phyloP scores from a whole-genome alignment of 2,888 invertebrate species.

The Dione juno region DNA sequence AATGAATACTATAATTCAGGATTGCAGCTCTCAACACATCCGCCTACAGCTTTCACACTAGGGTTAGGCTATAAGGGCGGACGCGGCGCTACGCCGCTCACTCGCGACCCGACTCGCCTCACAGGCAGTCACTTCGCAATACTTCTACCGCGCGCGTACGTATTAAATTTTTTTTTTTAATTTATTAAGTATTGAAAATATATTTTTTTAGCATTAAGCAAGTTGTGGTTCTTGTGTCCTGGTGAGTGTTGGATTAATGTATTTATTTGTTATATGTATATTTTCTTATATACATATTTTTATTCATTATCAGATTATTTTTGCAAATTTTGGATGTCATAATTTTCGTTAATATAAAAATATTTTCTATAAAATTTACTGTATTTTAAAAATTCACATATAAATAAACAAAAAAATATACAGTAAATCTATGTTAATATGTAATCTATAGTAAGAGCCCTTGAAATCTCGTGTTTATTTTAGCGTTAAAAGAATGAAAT shows the following conservation, averaged over 20 bases:
- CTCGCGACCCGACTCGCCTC: slow-evolving; percentile 70
- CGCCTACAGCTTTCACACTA: slow-evolving; percentile 65
- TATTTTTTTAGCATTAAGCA: slow-evolving; percentile 12
- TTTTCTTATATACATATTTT: neutral
- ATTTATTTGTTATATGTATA: slow-evolving; percentile 9
- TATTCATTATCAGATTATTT: neutral
- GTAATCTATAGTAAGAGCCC: neutral
- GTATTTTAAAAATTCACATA: neutral
- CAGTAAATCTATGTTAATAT: neutral
- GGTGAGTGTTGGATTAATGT: slow-evolving; percentile 35
- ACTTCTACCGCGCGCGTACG: slow-evolving; percentile 75
- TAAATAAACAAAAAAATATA: neutral
- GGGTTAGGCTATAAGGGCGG: slow-evolving; percentile 72
- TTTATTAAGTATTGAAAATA: neutral
- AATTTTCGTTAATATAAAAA: neutral
- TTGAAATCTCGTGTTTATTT: neutral
- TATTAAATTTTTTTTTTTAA: slow-evolving; percentile 52
- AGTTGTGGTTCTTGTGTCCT: slow-evolving; percentile 26
- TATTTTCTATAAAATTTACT: neutral
- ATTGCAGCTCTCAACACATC: slow-evolving; percentile 52
- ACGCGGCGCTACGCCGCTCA: slow-evolving; percentile 58
- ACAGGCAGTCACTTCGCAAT: slow-evolving; percentile 65
- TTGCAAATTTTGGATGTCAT: neutral
- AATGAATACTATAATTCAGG: neutral
- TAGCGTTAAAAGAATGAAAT: neutral